Conservation (phyloP, 2,797 vertebrate species). For the Silurus lanzhouensis region DNA sequence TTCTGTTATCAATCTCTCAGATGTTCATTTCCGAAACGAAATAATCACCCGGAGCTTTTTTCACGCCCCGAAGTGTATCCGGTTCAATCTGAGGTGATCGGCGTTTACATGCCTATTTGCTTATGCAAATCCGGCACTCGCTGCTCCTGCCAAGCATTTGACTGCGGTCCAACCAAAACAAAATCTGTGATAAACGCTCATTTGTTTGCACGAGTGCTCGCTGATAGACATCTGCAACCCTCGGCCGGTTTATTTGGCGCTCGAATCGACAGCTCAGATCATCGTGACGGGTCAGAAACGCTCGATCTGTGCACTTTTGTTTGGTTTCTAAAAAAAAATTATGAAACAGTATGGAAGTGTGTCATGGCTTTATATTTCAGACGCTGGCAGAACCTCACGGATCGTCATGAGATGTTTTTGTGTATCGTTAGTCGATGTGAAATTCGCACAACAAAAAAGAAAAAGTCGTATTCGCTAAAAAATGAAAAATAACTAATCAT, state of each 20-base stretch:
- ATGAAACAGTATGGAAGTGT: background rate
- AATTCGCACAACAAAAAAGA: background rate
- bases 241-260: background rate
- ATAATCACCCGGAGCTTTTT: background rate
- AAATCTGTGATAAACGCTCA: constrained; percentile 42
- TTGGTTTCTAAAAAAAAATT: background rate
- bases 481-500: too few species aligned
- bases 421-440: background rate
- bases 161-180: constrained; percentile 46
- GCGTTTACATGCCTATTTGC: constrained; percentile 56
- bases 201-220: constrained; percentile 39
- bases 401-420: background rate
- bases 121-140: constrained; percentile 51
- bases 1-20: background rate
- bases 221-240: background rate
- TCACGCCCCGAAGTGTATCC: background rate
- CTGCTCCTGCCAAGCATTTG: constrained; percentile 37
- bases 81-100: constrained; percentile 41
- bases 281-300: background rate
- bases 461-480: background rate
- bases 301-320: background rate
- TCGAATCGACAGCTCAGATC: too few species aligned
- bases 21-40: background rate
- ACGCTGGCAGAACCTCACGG: background rate
- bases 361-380: background rate